Evolutionary conservation across 2,888 invertebrate species (phyloP), one percentile per base, ranked within the genome.

Genomic region (Xylocampa areola): DNA sequence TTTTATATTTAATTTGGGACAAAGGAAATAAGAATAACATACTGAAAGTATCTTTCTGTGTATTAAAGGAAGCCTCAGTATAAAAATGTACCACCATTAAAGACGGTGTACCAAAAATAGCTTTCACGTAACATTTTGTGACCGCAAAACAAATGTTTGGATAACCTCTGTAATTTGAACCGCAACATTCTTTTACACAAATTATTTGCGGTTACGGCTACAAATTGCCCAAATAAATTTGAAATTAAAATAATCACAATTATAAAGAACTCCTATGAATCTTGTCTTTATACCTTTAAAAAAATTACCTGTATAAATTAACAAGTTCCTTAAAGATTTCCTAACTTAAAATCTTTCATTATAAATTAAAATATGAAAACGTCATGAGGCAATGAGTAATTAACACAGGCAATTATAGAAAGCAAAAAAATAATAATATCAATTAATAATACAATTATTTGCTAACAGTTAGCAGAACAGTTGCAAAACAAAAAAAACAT

Each of bases 71-170:
- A n/a, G n/a, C n/a, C n/a, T n/a, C n/a, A n/a, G n/a, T n/a, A n/a
- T n/a, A n/a, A n/a, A n/a, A n/a, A n/a, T n/a, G n/a, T n/a, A n/a
- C n/a, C 8, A 17, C 5, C 1, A 35, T 25, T 11, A 13, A 2
- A 36, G 7, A 27, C n/a, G 1, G 8, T 29, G 1, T 8, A 21
- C 3, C 14, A 21, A 21, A 8, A 36, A 17, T 19, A 10, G 35
- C 44, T 45, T 47, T 52, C 36, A 37, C 45, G 7, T 16, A 19
- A 17, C 25, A 13, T 2, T 44, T 50, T 35, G 4, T 36, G 19
- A 52, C 63, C 52, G n/a, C 62, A 52, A 51, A 33, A 16, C 27
- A 29, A 51, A 60, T 67, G 11, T 55, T 37, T 43, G 7, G 13
- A 45, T 14, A 19, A 30, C 35, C 19, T 59, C 50, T 39, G 17